Conservation (phyloP, 2,888 invertebrate species). For the Hydropsyche betteni region DNA sequence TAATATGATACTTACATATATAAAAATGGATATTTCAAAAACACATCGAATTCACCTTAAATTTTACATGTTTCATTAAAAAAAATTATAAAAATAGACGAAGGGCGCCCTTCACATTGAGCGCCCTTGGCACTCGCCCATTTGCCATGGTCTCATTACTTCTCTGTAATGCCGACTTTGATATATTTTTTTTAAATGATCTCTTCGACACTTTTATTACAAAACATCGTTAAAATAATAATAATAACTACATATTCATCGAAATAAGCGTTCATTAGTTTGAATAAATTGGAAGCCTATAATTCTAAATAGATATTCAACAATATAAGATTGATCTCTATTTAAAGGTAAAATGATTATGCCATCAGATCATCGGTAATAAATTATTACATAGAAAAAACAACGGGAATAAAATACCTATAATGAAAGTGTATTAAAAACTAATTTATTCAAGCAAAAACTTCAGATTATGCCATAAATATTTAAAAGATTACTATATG, state of each 20-base stretch:
- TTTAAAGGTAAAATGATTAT: constrained; percentile 21
- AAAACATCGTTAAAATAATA: too few species aligned
- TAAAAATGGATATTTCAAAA: too few species aligned
- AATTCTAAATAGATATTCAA: not conserved
- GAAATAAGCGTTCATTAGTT: not conserved
- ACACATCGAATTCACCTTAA: too few species aligned
- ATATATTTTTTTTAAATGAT: too few species aligned
- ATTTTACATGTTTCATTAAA: not conserved
- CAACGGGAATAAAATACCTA: constrained; percentile 20
- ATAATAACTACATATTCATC: too few species aligned
- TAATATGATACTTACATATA: too few species aligned
- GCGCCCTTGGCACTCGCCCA: too few species aligned
- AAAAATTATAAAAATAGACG: not conserved
- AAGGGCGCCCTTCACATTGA: not conserved
- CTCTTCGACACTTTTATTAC: too few species aligned
- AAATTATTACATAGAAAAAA: constrained; percentile 13
- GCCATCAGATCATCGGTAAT: constrained; percentile 25
- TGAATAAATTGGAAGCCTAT: not conserved
- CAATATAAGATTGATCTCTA: constrained; percentile 3
- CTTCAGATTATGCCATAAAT: constrained; percentile 6
- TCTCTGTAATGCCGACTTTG: too few species aligned
- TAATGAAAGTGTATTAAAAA: constrained; percentile 29
- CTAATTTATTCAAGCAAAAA: constrained; percentile 25
- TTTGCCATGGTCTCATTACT: too few species aligned
- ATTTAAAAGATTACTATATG: constrained; percentile 21